These are phyloP conservation scores for Carcharodon carcharias DNA, from an alignment of 2,797 vertebrate genomes.

Conservation along the genomic window DNA sequence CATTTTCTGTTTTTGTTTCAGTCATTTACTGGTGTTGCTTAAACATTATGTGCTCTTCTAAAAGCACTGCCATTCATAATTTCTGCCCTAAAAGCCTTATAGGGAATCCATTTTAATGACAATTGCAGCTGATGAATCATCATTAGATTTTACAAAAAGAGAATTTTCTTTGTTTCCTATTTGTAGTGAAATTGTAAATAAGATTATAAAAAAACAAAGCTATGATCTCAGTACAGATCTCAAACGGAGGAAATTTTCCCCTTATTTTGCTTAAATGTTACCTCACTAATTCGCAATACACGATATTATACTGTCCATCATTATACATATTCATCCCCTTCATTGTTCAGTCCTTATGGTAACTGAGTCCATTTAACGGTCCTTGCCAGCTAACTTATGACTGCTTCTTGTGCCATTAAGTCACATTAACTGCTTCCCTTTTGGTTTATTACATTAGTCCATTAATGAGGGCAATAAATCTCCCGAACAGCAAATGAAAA, in stretches of 20 bases:
- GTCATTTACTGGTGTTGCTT: background rate
- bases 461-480: conserved; percentile 1
- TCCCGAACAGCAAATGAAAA: background rate
- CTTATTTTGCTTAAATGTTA: background rate
- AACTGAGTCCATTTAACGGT: background rate
- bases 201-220: background rate
- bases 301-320: background rate
- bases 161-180: background rate
- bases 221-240: background rate
- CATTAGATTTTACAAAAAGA: background rate
- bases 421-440: background rate
- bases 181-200: background rate
- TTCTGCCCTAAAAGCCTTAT: background rate
- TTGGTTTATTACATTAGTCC: background rate
- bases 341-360: no score
- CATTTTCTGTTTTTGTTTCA: no score
- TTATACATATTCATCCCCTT: background rate
- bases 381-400: background rate
- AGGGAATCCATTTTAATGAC: background rate
- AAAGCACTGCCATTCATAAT: background rate
- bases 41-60: background rate
- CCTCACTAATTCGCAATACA: background rate
- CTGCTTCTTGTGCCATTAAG: background rate
- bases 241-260: background rate
- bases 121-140: background rate